Base-by-base conservation (phyloP, 2,113 vertebrate species). In the Elephas maximus region DNA sequence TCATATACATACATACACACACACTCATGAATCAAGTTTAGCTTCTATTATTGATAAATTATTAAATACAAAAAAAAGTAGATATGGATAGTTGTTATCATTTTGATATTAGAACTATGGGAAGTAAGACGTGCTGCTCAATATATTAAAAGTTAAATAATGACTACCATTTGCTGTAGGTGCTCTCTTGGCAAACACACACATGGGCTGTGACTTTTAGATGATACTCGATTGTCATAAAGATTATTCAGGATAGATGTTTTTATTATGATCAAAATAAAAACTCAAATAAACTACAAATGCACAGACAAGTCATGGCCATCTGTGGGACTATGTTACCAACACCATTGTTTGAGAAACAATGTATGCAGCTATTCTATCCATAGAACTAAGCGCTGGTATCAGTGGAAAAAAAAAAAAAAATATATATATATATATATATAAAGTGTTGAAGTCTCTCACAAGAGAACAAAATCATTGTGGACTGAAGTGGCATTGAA, bases 191-290 rank as follows among this genome's bases (percentile, higher is more conserved):
- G 17, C 28, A 69, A 69, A 33, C n/a, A 5, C 30, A 69, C 15
- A 12, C 17, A 33, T 33, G 65, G 28, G 65, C 30, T 69, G 53
- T 28, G 89, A 81, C 33, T 53, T n/a, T 88, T 85, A 69, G 44
- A 60, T 2, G 86, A 57, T 71, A 92, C 77, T 63, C 62, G 41
- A 24, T 77, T 77, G 5, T 77, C 37, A 89, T 14, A 74, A 37
- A 86, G n/a, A 92, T 86, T 7, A 85, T 81, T 92, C 28, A 89
- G 21, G 86, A n/a, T 11, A n/a, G 62, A 73, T 41, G 45, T 83
- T 78, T 93, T 82, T 33, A 77, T 78, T 71, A 65, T 51, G 24
- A 83, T 87, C 17, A 80, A 76, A 88, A 63, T 24, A 90, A 95
- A 48, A 86, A 48, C 28, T 71, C 20, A 87, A 74, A 20, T 20